Conservation (phyloP, 1,140 invertebrate species). For the Papilio polytes region DNA sequence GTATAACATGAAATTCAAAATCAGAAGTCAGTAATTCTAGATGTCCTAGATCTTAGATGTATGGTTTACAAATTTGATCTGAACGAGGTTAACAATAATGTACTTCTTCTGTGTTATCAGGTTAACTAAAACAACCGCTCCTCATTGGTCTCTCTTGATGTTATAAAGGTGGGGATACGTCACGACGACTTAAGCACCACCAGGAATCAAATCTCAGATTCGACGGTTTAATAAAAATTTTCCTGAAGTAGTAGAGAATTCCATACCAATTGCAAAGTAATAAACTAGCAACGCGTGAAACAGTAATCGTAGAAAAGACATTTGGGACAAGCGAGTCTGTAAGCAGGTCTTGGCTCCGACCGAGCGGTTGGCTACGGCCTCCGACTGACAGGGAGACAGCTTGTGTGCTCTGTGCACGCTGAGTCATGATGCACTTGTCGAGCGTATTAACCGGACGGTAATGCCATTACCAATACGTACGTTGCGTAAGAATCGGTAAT, state of each 20-base stretch:
- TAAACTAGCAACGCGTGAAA: neutral
- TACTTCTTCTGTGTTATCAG: no score
- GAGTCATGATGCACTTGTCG: neutral
- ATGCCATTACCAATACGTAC: neutral
- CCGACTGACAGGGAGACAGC: slow-evolving; percentile 10
- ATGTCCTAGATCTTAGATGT: no score
- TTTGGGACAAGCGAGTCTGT: neutral
- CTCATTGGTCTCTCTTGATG: no score
- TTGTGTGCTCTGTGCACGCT: neutral
- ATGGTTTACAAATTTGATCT: no score
- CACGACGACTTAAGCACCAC: no score
- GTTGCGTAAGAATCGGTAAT: neutral
- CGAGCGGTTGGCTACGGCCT: slow-evolving; percentile 7
- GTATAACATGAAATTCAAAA: neutral
- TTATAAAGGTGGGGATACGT: no score
- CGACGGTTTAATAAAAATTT: no score
- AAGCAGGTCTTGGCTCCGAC: slow-evolving; percentile 1
- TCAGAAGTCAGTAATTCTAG: no score
- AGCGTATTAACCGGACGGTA: neutral
- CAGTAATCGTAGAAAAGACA: neutral
- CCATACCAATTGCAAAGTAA: neutral
- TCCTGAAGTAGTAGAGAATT: neutral
- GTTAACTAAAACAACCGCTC: no score
- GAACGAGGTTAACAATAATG: no score
- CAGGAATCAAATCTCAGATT: no score